Base-by-base conservation (phyloP, 2,113 vertebrate species). In the Marmota monax region DNA sequence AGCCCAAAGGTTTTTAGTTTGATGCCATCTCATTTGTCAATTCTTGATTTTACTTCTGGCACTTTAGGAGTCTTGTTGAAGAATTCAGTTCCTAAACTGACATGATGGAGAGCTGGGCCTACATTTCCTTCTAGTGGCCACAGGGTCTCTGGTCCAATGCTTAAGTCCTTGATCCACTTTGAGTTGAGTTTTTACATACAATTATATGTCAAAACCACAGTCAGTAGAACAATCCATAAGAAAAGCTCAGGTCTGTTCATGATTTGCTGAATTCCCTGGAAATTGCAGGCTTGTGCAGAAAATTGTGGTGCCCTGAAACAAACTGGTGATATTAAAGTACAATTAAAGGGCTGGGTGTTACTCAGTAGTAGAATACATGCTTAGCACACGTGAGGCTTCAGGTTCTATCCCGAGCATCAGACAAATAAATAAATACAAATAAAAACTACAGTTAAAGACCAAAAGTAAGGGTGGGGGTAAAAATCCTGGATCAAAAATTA, bases 221-320 rank as follows among this genome's bases (percentile, higher is more conserved):
- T 69, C 37, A 27, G 84, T n/a, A 73, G 86, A 82, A 94, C 48
- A 69, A 70, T 16, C 25, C 72, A 7, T 25, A 56, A 58, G 48
- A 42, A 56, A 53, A 78, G 74, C 34, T 61, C 74, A 74, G 14
- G 61, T 56, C 51, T 93, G 89, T 95, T 77, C 56, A 53, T 45
- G 63, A 88, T 61, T 90, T 42, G 4, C 84, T 77, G 72, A 86
- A 45, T 86, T 86, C 82, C 61, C n/a, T 74, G 88, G 56, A 88
- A 94, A 84, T 93, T 93, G 73, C 83, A 74, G 76, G 72, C 72
- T 37, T 42, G 72, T n/a, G 65, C 72, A 72, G 90, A 80, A 67
- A 70, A 34, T 42, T 45, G n/a, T 45, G 48, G 45, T 32, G 37
- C 39, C n/a, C 84, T 83, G 4, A n/a, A 88, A 39, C 29, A 32